Base-by-base conservation (phyloP, 2,797 vertebrate genomes). In the Danionella dracula region DNA sequence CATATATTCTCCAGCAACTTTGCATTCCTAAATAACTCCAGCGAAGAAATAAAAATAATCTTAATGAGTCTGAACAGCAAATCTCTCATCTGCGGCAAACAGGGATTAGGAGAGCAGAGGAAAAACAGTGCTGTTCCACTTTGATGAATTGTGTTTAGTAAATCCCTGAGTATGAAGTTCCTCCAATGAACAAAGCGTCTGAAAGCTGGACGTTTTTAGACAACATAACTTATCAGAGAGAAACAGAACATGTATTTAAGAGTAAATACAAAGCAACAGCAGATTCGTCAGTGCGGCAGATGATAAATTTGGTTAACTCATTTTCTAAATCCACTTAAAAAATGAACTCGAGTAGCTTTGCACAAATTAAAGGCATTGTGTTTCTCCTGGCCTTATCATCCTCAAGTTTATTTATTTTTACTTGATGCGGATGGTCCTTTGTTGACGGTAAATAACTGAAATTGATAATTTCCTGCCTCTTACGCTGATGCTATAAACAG, bases 81-180 rank as follows among this genome's bases (percentile, higher is more conserved):
- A 91, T 90, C 84, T 91, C 88, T 90, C 89, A 90, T 90, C 90
- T 88, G 88, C 83, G 82, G 86, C 83, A 83, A 85, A 89, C 89
- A 87, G 85, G 74, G 90, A 90, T 90, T 90, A 89, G 86, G 85
- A 88, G 89, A 82, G 82, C 83, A 49, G 66, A 55, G 57, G 83
- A 81, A 77, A 79, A 83, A 79, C 82, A 75, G 78, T 81, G 78
- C 80, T 77, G 81, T 86, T 90, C 86, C 85, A 87, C 88, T 89
- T 89, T 90, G 90, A 91, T 90, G 88, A 90, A 89, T 90, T 90
- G 87, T 90, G 88, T 90, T 87, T 87, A 81, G 85, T 88, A 90
- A 90, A 90, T 90, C 89, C 90, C 85, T 72, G 79, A 78, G 82
- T 85, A 85, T 85, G 82, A 90, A 89, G 87, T 89, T 89, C 80